Evolutionary conservation across 1,140 invertebrate species (phyloP), one percentile per base, ranked within the genome.

Genomic region (Cydia splendana): DNA sequence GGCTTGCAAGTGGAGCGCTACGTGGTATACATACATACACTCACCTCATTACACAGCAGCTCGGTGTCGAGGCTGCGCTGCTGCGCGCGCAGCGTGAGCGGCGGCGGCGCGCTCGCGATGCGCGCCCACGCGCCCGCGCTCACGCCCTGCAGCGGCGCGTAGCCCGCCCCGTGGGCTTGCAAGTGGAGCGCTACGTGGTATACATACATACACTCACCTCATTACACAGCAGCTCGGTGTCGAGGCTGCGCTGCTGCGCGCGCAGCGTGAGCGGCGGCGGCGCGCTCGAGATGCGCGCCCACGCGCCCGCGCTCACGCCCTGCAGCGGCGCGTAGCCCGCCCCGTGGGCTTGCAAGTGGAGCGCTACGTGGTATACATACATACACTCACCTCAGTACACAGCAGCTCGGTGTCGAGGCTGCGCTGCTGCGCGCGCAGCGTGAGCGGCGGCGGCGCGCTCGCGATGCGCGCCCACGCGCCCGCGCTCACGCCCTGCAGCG

Each of bases 61-160:
- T 94, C 93, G 0, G 89, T 94, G 82, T 94, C 93, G 4, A 94
- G 85, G 2, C 92, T 93, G 7, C 92, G 81, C 67, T 94, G 93
- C 3, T 84, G 89, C 6, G 91, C 90, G 20, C 92, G 82, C 51
- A 93, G 74, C 0, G 92, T 90, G 45, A 89, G 88, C 0, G 83
- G 78, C 0, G 83, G 51, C 71, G 78, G 77, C 15, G 77, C 75
- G 30, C 71, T 42, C 30, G 77, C 78, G 48, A 88, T 77, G 2
- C 87, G 83, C 69, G 91, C 88, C 91, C 91, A 93, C 0, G 90
- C 91, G 10, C 83, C 86, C 18, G 88, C 75, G 45, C 88, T 83
- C 7, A 93, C 85, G 9, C 85, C 89, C 77, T 94, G 93, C 69
- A 94, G 83, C 6, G 91, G 84, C 5, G 84, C 81, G 75, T 91